Base-by-base conservation (phyloP, 2,113 vertebrate genomes). In the Proterorhinus semilunaris region DNA sequence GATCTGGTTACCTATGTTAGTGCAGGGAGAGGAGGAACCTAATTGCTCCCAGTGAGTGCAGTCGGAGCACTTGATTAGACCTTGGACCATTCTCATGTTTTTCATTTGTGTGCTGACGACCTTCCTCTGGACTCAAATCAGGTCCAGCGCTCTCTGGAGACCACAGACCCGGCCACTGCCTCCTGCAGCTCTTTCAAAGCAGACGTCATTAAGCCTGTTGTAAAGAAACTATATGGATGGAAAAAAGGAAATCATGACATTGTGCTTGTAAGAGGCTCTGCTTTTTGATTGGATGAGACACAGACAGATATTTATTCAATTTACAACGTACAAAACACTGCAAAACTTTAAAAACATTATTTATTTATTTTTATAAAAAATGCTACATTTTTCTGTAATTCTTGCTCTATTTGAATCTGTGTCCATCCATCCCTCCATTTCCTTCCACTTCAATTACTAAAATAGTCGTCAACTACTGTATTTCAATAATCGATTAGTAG, bases 1-100 rank as follows among this genome's bases (percentile, higher is more conserved):
- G 88, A 92, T 92, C 88, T 87, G 88, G 91, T 93, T 92, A 92
- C 92, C 87, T 90, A 82, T 81, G 86, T 81, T 81, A 86, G 87
- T 84, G 76, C 72, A 75, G 86, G 76, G 74, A 77, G 84, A 85
- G 83, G 85, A 80, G 81, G 83, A 85, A 78, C 85, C 89, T 92
- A 92, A 92, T 92, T 91, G 90, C 90, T 90, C 91, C 89, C 90
- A 87, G 90, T 79, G 88, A 92, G 90, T 83, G 84, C 84, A 86
- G 91, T 86, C 89, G 80, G 86, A 91, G 86, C 83, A 89, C 91
- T 92, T 92, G 91, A 92, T 93, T 93, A 92, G 89, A 87, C 87
- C 88, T 89, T 84, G 80, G 84, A 86, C 85, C 86, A 83, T 91
- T 91, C 91, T 93, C 91, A 91, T 92, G 91, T 92, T 91, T 91